phyloP scores from a whole-genome alignment of 2,888 invertebrate genomes.

The Neoaliturus tenellus region DNA sequence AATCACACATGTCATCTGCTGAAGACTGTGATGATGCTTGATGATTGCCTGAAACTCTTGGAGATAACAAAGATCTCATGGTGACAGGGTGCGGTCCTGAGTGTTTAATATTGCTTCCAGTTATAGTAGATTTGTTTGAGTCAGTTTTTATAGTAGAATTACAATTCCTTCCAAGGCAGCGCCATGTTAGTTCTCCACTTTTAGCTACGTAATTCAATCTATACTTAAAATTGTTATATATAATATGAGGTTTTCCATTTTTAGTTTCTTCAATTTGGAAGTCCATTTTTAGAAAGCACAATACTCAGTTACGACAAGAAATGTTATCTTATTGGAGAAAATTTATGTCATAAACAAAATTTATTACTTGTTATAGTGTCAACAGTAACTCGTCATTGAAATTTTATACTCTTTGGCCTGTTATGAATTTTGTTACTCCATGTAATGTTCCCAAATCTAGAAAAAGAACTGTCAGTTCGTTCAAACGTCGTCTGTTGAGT shows the following conservation, averaged over 20 bases:
- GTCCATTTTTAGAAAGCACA: too few species aligned
- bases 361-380: too few species aligned
- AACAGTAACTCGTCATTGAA: too few species aligned
- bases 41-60: background rate
- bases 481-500: too few species aligned
- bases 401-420: too few species aligned
- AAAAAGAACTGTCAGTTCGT: too few species aligned
- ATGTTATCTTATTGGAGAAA: too few species aligned
- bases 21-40: background rate
- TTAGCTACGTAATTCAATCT: background rate
- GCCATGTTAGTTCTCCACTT: constrained; percentile 4
- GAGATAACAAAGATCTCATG: background rate
- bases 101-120: background rate
- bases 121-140: background rate
- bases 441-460: too few species aligned
- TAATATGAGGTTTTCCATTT: background rate
- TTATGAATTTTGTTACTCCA: too few species aligned
- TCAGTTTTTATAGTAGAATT: constrained; percentile 9
- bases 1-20: background rate
- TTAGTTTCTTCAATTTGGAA: background rate
- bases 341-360: too few species aligned
- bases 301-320: too few species aligned
- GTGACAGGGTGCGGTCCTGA: constrained; percentile 9
- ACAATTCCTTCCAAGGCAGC: background rate
- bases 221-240: background rate